Evolutionary conservation across 2,797 vertebrate genomes (phyloP), one percentile per base, ranked within the genome.

Genomic region (Heterohyrax brucei): DNA sequence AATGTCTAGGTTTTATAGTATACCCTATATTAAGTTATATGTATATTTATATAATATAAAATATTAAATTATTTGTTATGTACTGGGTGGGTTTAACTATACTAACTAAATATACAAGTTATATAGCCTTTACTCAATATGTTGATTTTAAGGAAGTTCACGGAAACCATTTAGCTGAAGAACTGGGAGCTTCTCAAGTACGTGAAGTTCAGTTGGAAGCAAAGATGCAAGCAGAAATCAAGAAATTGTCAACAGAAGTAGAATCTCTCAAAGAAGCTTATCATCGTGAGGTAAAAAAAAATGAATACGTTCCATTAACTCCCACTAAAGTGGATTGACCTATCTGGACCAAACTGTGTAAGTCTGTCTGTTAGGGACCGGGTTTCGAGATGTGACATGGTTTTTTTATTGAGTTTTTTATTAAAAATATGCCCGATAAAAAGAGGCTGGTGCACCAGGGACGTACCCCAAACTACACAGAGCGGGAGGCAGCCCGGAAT

Each of bases 131-230:
- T 95, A 62, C 61, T 95, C 56, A 96, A 89, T 91, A 30, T 96
- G 13, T 94, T 14, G 39, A 61, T 94, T 95, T 97, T 98, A 96
- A 99, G 99, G 98, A 99, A 95, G 97, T 91, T 50, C 98, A 48
- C 97, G 96, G 98, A 97, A 97, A 97, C 77, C 92, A 77, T 70
- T 90, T 98, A 96, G 98, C 98, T 97, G 98, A 99, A 98, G 98
- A 99, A 97, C 81, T 99, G 83, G 98, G 98, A 10, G 97, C 98
- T 94, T 98, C 98, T 97, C 98, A 99, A 97, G 98, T 98, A 1
- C 97, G 78, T 93, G 98, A 99, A 98, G 97, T 97, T 93, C 98
- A 99, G 94, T 87, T 98, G 16, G 98, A 99, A 98, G 97, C 97
- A 94, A 97, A 93, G 96, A 98, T 98, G 97, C 97, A 98, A 96